These are phyloP conservation scores for Clusia tigrina DNA, from an alignment of 2,888 invertebrate genomes.

Conservation along the genomic window DNA sequence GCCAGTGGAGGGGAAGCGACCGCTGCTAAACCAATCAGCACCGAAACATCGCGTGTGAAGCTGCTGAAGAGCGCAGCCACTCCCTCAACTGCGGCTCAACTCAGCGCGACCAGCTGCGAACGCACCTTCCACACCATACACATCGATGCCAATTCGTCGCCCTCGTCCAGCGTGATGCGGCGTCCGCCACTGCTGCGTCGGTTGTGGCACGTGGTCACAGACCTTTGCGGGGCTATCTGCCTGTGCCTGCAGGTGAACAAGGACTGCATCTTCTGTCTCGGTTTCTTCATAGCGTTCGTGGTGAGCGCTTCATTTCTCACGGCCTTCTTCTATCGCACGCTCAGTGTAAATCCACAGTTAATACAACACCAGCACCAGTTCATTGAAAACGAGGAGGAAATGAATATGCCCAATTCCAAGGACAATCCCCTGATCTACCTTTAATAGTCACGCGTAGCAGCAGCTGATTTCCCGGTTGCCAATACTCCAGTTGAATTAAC, in stretches of 20 bases:
- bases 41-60: neutral
- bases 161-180: conserved; percentile 39
- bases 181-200: conserved; percentile 43
- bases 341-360: conserved; percentile 41
- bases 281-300: conserved; percentile 58
- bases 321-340: conserved; percentile 59
- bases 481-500: too few species aligned
- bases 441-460: too few species aligned
- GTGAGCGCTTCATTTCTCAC: conserved; percentile 59
- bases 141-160: conserved; percentile 47
- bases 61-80: neutral
- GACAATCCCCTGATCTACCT: too few species aligned
- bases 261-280: conserved; percentile 59
- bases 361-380: neutral
- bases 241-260: conserved; percentile 58
- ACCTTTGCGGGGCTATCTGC: conserved; percentile 49
- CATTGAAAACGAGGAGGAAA: too few species aligned
- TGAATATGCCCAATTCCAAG: too few species aligned
- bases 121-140: conserved; percentile 43
- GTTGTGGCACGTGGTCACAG: conserved; percentile 38
- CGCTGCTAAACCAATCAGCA: neutral
- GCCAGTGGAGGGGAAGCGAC: neutral
- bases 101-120: neutral
- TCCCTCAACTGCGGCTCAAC: neutral
- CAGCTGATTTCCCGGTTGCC: too few species aligned